These are phyloP conservation scores for Coregonus clupeaformis DNA, from an alignment of 2,113 vertebrate genomes.

Conservation along the genomic window DNA sequence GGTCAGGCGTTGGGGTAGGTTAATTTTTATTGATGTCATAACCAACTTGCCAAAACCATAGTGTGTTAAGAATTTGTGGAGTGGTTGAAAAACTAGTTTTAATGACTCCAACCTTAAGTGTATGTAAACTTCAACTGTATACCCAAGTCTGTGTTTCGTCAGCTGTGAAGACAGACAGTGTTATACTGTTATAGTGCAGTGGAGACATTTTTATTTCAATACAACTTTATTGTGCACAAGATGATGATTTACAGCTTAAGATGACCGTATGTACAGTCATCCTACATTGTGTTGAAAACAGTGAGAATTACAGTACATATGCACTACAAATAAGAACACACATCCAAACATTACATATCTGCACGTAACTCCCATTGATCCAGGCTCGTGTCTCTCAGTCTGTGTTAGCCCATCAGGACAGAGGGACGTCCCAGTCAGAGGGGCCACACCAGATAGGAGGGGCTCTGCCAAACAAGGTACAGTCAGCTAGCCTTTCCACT, in stretches of 20 bases:
- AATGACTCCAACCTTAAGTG: too few species aligned
- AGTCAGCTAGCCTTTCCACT: constrained; percentile 36
- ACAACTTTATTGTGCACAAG: background rate
- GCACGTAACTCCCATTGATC: background rate
- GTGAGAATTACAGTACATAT: background rate
- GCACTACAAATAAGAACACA: background rate
- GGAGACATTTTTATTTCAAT: too few species aligned
- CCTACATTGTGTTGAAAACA: background rate
- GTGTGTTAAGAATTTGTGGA: too few species aligned
- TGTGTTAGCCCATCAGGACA: constrained; percentile 65
- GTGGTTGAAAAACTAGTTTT: too few species aligned
- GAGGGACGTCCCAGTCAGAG: constrained; percentile 64
- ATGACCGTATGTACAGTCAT: background rate
- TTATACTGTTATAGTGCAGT: background rate
- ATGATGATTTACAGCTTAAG: background rate
- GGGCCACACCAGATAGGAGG: constrained; percentile 64
- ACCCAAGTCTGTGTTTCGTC: constrained; percentile 36
- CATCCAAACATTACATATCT: background rate
- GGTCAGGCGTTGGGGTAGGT: background rate
- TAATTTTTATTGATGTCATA: too few species aligned
- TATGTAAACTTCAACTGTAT: too few species aligned
- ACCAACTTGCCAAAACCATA: too few species aligned
- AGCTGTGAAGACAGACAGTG: constrained; percentile 7
- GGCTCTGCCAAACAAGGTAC: constrained; percentile 34
- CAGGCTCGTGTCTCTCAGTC: constrained; percentile 59